Evolutionary conservation across 2,113 vertebrate genomes (phyloP), one percentile per base, ranked within the genome.

Genomic region (Atrichornis clamosus): DNA sequence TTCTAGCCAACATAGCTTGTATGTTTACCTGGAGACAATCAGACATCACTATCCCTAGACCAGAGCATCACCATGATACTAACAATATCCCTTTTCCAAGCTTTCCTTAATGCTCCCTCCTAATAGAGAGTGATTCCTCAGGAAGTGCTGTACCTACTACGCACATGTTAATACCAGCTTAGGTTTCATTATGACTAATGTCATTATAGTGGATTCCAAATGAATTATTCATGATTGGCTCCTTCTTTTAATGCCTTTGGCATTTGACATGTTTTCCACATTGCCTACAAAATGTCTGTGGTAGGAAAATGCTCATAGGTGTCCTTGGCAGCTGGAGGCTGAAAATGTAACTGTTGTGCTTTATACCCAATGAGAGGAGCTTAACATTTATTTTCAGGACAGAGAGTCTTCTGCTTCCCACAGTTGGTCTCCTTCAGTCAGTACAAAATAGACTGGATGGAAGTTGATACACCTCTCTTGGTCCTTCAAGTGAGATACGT

Each of bases 281-380:
- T 79, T 89, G 85, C 79, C 90, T 95, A 83, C 76, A 92, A 90
- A 96, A 93, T 62, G 65, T 92, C 88, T 94, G 93, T 89, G 92
- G 95, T 93, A 94, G 95, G 93, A 96, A 97, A 97, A 96, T 92
- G 88, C 83, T 95, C 73, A 86, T 92, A 92, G 93, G 92, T 95
- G 86, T 89, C 92, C 80, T 72, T 89, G 80, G 94, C 88, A 96
- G 64, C 44, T 84, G 59, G 58, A 90, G 77, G 35, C 62, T 95
- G 85, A 90, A 67, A 93, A 75, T 75, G 21, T 49, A 90, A 88
- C 85, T 88, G 50, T 37, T 95, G 75, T 78, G 68, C 35, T 90
- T 81, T 82, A 58, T 46, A 47, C 35, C 58, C 46, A 87, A 64
- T 82, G 62, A 84, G 23, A 15, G 28, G 62, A 86, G 13, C 7